Evolutionary conservation across 2,113 vertebrate genomes (phyloP).

Genomic region (Hepsetus odoe): DNA sequence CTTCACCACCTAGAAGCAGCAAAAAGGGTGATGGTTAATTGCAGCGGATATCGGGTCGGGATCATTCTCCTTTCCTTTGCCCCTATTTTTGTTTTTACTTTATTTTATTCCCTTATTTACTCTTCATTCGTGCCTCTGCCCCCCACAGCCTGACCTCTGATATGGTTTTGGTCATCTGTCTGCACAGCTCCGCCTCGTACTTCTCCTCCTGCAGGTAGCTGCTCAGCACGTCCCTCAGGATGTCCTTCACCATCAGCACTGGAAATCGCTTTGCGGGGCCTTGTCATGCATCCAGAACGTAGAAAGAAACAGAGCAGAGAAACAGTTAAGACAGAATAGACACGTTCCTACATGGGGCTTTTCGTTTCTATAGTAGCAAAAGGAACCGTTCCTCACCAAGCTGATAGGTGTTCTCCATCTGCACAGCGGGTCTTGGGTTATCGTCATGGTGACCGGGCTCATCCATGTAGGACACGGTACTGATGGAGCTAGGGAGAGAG

Average conservation of each 20-base stretch:
- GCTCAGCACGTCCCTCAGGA: slow-evolving; percentile 85
- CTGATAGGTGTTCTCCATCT: slow-evolving; percentile 84
- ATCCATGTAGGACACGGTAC: slow-evolving; percentile 75
- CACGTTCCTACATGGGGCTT: neutral
- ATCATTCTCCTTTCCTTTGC: too few relatives aligned
- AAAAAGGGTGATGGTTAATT: too few relatives aligned
- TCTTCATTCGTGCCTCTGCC: too few relatives aligned
- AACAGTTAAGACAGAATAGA: neutral
- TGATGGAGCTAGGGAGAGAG: slow-evolving; percentile 71
- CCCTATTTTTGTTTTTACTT: too few relatives aligned
- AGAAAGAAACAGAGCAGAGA: neutral
- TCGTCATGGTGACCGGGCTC: slow-evolving; percentile 78
- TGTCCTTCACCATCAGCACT: slow-evolving; percentile 71
- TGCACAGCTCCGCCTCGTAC: slow-evolving; percentile 83
- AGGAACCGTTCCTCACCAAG: slow-evolving; percentile 69
- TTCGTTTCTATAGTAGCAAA: neutral
- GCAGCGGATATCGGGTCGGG: too few relatives aligned
- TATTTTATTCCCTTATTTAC: too few relatives aligned
- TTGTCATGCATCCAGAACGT: slow-evolving; percentile 53
- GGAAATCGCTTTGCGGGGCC: slow-evolving; percentile 80
- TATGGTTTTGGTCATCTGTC: slow-evolving; percentile 83
- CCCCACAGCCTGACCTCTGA: slow-evolving; percentile 77
- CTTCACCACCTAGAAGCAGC: slow-evolving; percentile 78
- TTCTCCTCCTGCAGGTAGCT: slow-evolving; percentile 79
- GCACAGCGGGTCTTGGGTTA: slow-evolving; percentile 56